Percentiles rank a stretch among this genome's conserved stretches.
phyloP scores from a whole-genome alignment of 2,797 vertebrate genomes.

The Philypnodon macrostomus region DNA sequence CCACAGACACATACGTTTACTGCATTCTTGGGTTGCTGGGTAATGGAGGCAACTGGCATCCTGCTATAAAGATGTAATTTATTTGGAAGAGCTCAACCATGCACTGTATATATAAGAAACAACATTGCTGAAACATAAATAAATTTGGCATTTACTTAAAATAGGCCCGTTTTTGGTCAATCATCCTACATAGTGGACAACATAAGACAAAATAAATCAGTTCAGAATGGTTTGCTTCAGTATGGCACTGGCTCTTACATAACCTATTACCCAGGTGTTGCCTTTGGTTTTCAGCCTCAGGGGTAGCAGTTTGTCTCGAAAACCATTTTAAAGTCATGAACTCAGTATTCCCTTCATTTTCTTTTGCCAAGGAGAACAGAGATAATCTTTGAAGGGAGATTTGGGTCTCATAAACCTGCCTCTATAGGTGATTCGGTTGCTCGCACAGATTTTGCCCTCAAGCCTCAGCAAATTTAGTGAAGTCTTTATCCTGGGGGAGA shows the following conservation, averaged over 20 bases:
- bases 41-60: slow-evolving; percentile 57
- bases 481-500: slow-evolving; percentile 24
- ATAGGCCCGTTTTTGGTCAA: too few relatives aligned
- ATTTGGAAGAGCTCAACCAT: slow-evolving; percentile 33
- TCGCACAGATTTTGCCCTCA: slow-evolving; percentile 25
- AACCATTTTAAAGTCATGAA: slow-evolving; percentile 11
- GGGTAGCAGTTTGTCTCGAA: not conserved
- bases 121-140: slow-evolving; percentile 21
- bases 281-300: not conserved
- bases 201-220: not conserved
- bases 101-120: slow-evolving; percentile 19
- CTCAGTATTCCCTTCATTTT: slow-evolving; percentile 6
- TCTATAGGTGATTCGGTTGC: slow-evolving; percentile 18
- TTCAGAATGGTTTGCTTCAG: not conserved
- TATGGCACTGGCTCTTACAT: not conserved
- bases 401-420: slow-evolving; percentile 18
- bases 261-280: not conserved
- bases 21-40: slow-evolving; percentile 56
- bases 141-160: too few relatives aligned
- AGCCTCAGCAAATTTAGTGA: slow-evolving; percentile 46
- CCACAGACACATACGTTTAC: slow-evolving; percentile 37
- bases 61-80: slow-evolving; percentile 62
- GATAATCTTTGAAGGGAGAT: slow-evolving; percentile 8
- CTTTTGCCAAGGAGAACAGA: slow-evolving; percentile 1
- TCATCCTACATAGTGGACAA: not conserved